Percentiles rank a stretch among this genome's conserved stretches.
These are phyloP conservation scores for Lepus timidus DNA, from an alignment of 2,113 vertebrate species.

Conservation along the genomic window DNA sequence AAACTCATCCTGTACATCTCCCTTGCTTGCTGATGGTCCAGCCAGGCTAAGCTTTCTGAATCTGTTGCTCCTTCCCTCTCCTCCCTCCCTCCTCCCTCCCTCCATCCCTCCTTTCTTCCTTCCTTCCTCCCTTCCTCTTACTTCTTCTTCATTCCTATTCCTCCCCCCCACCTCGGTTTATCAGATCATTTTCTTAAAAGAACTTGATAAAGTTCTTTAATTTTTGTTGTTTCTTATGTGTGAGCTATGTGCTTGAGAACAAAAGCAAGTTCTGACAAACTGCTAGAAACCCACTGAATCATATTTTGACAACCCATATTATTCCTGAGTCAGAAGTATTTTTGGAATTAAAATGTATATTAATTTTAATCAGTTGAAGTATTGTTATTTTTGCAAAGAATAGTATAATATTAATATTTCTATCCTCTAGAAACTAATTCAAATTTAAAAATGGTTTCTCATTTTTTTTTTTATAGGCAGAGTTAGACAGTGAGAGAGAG, in stretches of 20 bases:
- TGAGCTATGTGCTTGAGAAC: not conserved
- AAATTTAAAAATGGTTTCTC: constrained; percentile 50
- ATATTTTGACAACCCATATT: not conserved
- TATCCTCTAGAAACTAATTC: constrained; percentile 19
- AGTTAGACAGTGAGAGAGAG: too few species aligned
- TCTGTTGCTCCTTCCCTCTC: not conserved
- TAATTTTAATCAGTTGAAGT: constrained; percentile 6
- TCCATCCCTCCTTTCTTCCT: too few species aligned
- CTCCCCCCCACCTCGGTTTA: not conserved
- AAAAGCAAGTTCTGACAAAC: constrained; percentile 20
- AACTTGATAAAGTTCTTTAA: not conserved
- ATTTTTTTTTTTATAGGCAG: too few species aligned
- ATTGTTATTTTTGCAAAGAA: constrained; percentile 50
- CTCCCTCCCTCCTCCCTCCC: not conserved
- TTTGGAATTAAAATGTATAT: constrained; percentile 5
- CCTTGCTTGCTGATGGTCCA: not conserved
- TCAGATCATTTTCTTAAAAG: constrained; percentile 1
- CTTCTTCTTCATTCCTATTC: too few species aligned
- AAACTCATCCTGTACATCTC: not conserved
- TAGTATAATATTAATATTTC: constrained; percentile 48
- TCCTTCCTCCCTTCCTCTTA: not conserved
- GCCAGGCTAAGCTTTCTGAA: not conserved
- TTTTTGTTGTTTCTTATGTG: not conserved
- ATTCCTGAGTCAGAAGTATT: not conserved
- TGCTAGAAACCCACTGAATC: not conserved